Conservation (phyloP, 2,888 invertebrate genomes). For the Eugnorisma glareosa region DNA sequence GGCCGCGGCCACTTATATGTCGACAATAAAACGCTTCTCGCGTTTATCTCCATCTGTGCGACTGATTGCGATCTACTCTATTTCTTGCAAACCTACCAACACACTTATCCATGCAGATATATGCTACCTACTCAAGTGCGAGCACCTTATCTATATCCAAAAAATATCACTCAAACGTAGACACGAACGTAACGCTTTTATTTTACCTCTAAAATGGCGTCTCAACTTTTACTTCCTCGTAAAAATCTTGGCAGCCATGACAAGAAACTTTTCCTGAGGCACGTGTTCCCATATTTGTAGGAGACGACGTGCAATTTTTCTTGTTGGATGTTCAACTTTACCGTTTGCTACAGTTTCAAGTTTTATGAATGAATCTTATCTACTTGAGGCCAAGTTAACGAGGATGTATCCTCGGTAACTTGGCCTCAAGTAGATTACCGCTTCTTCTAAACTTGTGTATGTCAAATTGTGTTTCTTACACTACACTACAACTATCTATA, state of each 20-base stretch:
- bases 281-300: constrained; percentile 46
- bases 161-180: constrained; percentile 28
- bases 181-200: constrained; percentile 8
- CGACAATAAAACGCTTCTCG: constrained; percentile 67
- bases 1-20: constrained; percentile 67
- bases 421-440: too few species aligned
- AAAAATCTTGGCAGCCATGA: constrained; percentile 45
- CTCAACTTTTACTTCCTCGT: constrained; percentile 24
- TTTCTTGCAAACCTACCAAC: constrained; percentile 54
- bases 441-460: not conserved
- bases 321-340: constrained; percentile 45
- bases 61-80: constrained; percentile 72
- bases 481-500: too few species aligned
- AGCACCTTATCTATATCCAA: constrained; percentile 18
- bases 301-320: constrained; percentile 43
- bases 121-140: constrained; percentile 41
- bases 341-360: constrained; percentile 26
- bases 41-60: constrained; percentile 69
- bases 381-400: constrained; percentile 14
- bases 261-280: constrained; percentile 47
- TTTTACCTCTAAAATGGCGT: constrained; percentile 28
- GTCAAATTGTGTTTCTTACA: not conserved
- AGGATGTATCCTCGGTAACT: too few species aligned
- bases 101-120: constrained; percentile 55
- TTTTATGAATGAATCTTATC: constrained; percentile 21